phyloP scores from a whole-genome alignment of 2,888 invertebrate species.

The Synergus gifuensis region DNA sequence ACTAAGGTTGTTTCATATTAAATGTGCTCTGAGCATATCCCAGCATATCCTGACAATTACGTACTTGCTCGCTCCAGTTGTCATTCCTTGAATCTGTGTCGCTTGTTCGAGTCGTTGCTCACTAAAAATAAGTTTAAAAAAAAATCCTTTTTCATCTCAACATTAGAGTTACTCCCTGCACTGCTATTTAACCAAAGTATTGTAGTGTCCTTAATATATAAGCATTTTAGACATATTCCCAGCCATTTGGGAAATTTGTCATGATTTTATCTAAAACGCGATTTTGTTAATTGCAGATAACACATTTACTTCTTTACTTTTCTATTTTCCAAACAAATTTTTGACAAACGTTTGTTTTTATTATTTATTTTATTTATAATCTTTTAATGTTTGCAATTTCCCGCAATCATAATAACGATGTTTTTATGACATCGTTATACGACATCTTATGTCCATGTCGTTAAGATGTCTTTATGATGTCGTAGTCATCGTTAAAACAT shows the following conservation, averaged over 20 bases:
- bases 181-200: conserved; percentile 35
- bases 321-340: too few relatives aligned
- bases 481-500: too few relatives aligned
- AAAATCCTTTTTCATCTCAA: conserved; percentile 9
- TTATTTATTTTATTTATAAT: too few relatives aligned
- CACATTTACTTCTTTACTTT: too few relatives aligned
- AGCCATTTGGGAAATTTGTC: neutral
- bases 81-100: conserved; percentile 37
- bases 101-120: conserved; percentile 38
- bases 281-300: neutral
- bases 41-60: conserved; percentile 41
- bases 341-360: neutral
- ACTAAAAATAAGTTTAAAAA: conserved; percentile 9
- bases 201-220: conserved; percentile 6
- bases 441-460: too few relatives aligned
- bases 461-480: too few relatives aligned
- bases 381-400: too few relatives aligned
- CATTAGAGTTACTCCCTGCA: conserved; percentile 12
- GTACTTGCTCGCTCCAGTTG: conserved; percentile 40
- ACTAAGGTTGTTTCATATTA: conserved; percentile 35
- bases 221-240: conserved; percentile 15
- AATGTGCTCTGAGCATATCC: conserved; percentile 39
- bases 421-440: too few relatives aligned
- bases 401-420: too few relatives aligned
- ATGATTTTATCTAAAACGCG: neutral